Evolutionary conservation across 2,888 invertebrate species (phyloP).

Genomic region (Choreutis nemorana): DNA sequence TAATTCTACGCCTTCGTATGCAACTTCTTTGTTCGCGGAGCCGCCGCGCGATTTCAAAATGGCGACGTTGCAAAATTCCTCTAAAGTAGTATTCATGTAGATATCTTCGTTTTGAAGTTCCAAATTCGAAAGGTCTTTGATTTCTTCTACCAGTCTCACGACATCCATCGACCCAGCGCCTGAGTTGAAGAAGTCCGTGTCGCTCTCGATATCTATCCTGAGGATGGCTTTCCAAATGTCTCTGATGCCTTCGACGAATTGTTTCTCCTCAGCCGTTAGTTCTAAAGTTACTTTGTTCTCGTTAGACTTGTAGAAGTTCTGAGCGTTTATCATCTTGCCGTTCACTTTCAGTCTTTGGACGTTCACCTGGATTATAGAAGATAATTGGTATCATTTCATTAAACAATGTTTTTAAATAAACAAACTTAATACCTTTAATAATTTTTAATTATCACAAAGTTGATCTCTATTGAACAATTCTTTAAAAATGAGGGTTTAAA

Average conservation of each 20-base stretch:
- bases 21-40: constrained; percentile 56
- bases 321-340: constrained; percentile 83
- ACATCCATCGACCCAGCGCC: constrained; percentile 99
- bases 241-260: constrained; percentile 69
- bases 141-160: constrained; percentile 90
- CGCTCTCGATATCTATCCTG: constrained; percentile 74
- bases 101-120: constrained; percentile 88
- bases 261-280: constrained; percentile 76
- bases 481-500: not conserved
- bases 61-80: constrained; percentile 77
- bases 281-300: constrained; percentile 67
- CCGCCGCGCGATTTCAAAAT: constrained; percentile 74
- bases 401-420: not conserved
- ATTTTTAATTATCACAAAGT: too few relatives aligned
- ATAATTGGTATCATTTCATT: constrained; percentile 4
- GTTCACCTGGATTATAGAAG: constrained; percentile 68
- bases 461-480: too few relatives aligned
- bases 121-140: constrained; percentile 80
- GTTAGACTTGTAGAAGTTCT: constrained; percentile 76
- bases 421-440: too few relatives aligned
- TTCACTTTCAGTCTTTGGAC: constrained; percentile 79
- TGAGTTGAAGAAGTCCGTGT: constrained; percentile 91
- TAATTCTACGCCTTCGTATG: constrained; percentile 79
- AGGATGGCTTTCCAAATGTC: constrained; percentile 88
- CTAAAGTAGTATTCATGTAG: constrained; percentile 90